phyloP scores from a whole-genome alignment of 2,113 vertebrate species.

The Girardinichthys multiradiatus region DNA sequence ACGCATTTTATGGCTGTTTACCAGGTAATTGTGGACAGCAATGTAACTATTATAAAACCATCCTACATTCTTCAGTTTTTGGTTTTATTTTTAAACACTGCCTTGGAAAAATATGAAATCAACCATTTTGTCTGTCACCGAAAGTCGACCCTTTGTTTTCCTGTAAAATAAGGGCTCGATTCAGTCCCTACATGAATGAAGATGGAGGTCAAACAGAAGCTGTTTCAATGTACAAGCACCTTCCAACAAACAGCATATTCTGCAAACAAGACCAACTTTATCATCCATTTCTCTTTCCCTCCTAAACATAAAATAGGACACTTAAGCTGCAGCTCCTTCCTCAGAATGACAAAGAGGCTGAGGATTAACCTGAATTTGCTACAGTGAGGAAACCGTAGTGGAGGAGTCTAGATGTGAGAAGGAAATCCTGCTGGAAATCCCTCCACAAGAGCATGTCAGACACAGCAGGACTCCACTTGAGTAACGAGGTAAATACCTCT shows the following conservation, averaged over 20 bases:
- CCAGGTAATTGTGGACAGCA: too few species aligned
- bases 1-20: too few species aligned
- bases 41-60: too few species aligned
- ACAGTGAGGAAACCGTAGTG: constrained; percentile 27
- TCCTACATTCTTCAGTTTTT: too few species aligned
- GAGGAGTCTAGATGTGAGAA: constrained; percentile 25
- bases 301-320: constrained; percentile 28
- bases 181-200: not conserved
- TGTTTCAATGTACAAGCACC: constrained; percentile 5
- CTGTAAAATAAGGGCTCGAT: not conserved
- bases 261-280: constrained; percentile 18
- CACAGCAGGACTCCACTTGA: constrained; percentile 32
- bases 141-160: not conserved
- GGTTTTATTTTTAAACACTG: too few species aligned
- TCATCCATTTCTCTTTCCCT: constrained; percentile 7
- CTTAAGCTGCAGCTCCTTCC: constrained; percentile 23
- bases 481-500: constrained; percentile 29
- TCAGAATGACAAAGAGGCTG: constrained; percentile 34
- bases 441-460: constrained; percentile 49
- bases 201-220: constrained; percentile 6
- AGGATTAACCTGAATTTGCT: constrained; percentile 61
- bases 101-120: not conserved
- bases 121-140: not conserved
- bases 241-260: not conserved
- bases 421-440: constrained; percentile 40